Evolutionary conservation across 1,140 invertebrate genomes (phyloP).

Genomic region (Physella acuta): DNA sequence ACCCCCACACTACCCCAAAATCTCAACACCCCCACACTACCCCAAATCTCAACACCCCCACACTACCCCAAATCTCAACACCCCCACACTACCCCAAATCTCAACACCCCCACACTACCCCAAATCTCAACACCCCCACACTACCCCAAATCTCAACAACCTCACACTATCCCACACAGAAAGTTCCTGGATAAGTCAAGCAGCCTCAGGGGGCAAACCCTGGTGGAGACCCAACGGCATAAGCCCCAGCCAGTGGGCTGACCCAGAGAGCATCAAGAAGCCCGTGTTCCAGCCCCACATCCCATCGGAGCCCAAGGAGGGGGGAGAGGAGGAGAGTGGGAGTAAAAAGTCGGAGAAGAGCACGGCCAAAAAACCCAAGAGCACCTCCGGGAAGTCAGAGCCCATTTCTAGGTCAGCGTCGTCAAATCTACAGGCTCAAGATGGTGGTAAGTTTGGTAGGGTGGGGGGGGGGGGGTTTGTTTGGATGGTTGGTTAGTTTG

Average conservation of each 20-base stretch:
- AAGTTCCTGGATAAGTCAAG: conserved; percentile 16
- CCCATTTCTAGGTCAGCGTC: not conserved
- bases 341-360: conserved; percentile 1
- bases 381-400: not conserved
- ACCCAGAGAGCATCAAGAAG: conserved; percentile 17
- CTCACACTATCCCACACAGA: not conserved
- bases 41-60: too few species aligned
- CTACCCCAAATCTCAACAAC: too few species aligned
- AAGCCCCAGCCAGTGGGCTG: conserved; percentile 28
- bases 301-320: not conserved
- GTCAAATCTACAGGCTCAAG: conserved; percentile 15
- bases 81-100: too few species aligned
- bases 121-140: too few species aligned
- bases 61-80: too few species aligned
- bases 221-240: conserved; percentile 34
- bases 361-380: not conserved
- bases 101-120: too few species aligned
- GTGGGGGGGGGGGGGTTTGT: too few species aligned
- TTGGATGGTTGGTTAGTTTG: too few species aligned
- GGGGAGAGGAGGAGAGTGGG: not conserved
- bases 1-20: too few species aligned
- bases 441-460: conserved; percentile 23
- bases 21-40: too few species aligned
- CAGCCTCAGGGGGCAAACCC: conserved; percentile 16
- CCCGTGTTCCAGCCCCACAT: not conserved